Conservation (phyloP, 2,113 vertebrate species). For the Hydropotes inermis region DNA sequence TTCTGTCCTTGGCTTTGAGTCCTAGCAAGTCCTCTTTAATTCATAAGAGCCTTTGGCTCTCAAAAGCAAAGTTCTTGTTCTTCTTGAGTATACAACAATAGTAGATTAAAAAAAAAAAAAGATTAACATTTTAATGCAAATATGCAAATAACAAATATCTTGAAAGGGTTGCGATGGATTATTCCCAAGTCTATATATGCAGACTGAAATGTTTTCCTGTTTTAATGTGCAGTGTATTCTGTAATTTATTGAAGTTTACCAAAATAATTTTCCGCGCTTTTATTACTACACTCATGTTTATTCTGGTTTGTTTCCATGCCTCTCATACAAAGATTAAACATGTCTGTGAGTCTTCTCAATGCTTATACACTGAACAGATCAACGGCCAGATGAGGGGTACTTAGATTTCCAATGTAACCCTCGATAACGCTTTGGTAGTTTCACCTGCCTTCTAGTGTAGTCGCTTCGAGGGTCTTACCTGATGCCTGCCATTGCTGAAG, state of each 20-base stretch:
- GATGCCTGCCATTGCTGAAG: accelerated
- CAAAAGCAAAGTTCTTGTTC: slow-evolving; percentile 28
- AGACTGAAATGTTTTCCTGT: slow-evolving; percentile 6
- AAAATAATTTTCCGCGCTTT: slow-evolving; percentile 1
- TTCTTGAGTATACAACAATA: neutral
- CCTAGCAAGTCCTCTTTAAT: slow-evolving; percentile 56
- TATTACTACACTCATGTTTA: slow-evolving; percentile 59
- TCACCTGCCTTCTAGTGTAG: neutral
- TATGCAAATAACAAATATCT: neutral
- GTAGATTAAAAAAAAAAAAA: neutral
- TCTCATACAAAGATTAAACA: slow-evolving; percentile 76
- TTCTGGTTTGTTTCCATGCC: slow-evolving; percentile 77
- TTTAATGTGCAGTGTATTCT: slow-evolving; percentile 38
- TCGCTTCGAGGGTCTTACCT: neutral
- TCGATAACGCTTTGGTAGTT: neutral
- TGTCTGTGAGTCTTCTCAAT: slow-evolving; percentile 83
- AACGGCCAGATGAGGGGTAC: slow-evolving; percentile 83
- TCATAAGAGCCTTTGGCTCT: slow-evolving; percentile 15
- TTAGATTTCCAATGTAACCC: neutral
- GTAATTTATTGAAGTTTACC: slow-evolving; percentile 55
- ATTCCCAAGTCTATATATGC: neutral
- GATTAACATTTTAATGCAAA: slow-evolving; percentile 27
- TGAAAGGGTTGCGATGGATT: neutral
- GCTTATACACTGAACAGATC: slow-evolving; percentile 82
- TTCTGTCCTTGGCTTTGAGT: slow-evolving; percentile 56